Conservation (phyloP, 2,797 vertebrate genomes). For the Microctenopoma stevenorrisi region DNA sequence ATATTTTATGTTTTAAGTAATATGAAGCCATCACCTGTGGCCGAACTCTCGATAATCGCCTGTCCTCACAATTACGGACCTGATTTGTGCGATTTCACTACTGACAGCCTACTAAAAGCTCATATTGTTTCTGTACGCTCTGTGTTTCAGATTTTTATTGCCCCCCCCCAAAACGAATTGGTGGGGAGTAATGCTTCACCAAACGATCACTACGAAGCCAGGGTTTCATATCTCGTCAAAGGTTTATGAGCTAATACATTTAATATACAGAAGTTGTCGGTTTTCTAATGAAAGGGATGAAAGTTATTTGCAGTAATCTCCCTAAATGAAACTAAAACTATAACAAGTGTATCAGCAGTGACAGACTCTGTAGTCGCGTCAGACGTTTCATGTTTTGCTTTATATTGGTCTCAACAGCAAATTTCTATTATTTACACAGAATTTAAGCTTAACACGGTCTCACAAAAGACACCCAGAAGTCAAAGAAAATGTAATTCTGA, state of each 20-base stretch:
- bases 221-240: constrained; percentile 28
- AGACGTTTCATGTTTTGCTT: constrained; percentile 13
- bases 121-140: constrained; percentile 36
- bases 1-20: constrained; percentile 1
- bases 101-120: constrained; percentile 15
- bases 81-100: constrained; percentile 33
- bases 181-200: constrained; percentile 15
- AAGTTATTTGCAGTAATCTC: constrained; percentile 9
- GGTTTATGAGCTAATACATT: constrained; percentile 33
- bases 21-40: too few species aligned
- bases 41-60: neutral
- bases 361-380: constrained; percentile 3
- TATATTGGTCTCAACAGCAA: constrained; percentile 20
- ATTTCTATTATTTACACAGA: constrained; percentile 7
- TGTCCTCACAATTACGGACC: constrained; percentile 16
- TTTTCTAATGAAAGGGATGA: constrained; percentile 7
- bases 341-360: neutral
- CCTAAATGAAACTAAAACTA: constrained; percentile 1
- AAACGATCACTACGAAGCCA: constrained; percentile 24
- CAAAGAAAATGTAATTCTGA: constrained; percentile 16
- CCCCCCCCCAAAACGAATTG: constrained; percentile 21
- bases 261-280: constrained; percentile 27
- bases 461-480: constrained; percentile 1
- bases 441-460: constrained; percentile 15
- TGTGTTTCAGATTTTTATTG: constrained; percentile 29